Conservation (phyloP, 2,888 invertebrate genomes). For the Stenotaenia linearis region DNA sequence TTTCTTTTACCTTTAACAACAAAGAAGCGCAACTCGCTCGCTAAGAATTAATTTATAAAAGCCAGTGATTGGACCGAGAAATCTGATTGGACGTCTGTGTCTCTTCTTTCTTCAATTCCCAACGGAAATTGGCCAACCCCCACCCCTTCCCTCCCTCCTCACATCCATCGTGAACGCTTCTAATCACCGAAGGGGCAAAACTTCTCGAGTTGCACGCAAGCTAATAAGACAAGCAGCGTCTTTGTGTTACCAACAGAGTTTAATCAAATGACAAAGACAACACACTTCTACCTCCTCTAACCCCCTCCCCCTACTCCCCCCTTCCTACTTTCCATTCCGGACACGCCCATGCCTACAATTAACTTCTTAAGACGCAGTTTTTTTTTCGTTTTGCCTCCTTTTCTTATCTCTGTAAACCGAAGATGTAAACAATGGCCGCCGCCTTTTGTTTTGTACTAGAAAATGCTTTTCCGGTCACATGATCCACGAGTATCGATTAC, state of each 20-base stretch:
- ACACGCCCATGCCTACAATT: background rate
- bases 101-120: constrained; percentile 15
- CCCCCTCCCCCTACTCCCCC: background rate
- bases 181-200: constrained; percentile 5
- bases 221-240: constrained; percentile 8
- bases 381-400: background rate
- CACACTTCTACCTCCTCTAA: background rate
- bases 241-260: background rate
- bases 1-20: background rate
- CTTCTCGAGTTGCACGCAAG: constrained; percentile 11
- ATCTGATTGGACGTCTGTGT: constrained; percentile 12
- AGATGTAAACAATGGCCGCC: constrained; percentile 1
- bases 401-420: background rate
- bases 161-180: background rate
- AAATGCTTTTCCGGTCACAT: constrained; percentile 15
- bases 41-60: constrained; percentile 6
- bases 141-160: background rate
- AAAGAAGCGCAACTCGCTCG: background rate
- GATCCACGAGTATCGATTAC: constrained; percentile 6
- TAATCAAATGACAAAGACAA: constrained; percentile 12
- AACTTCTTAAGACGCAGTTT: background rate
- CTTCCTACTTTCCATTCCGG: background rate
- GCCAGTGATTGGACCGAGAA: background rate
- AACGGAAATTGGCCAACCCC: constrained; percentile 7
- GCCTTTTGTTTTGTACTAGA: background rate